These are phyloP conservation scores for Nymphalis urticae DNA, from an alignment of 2,888 invertebrate species.

Conservation along the genomic window DNA sequence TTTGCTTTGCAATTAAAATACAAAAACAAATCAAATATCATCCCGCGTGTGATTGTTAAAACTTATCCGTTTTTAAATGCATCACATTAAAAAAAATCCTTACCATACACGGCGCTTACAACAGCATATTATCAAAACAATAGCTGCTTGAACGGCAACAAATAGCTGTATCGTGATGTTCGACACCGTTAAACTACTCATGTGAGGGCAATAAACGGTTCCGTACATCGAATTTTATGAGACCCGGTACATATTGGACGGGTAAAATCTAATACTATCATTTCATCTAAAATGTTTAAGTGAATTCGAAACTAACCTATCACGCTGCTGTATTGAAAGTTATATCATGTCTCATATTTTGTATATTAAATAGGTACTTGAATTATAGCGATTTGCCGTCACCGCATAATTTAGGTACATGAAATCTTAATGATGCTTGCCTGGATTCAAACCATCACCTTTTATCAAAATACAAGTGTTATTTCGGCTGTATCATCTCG, in stretches of 20 bases:
- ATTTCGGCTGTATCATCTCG: too few relatives aligned
- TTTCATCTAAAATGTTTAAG: too few relatives aligned
- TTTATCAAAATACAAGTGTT: too few relatives aligned
- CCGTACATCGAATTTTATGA: slow-evolving; percentile 41
- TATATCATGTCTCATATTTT: too few relatives aligned
- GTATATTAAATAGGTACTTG: too few relatives aligned
- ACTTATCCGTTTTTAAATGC: not conserved
- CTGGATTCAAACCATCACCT: too few relatives aligned
- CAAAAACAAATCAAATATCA: slow-evolving; percentile 31
- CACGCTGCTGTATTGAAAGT: too few relatives aligned
- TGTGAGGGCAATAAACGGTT: slow-evolving; percentile 49
- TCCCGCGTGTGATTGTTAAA: not conserved
- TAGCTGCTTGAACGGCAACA: slow-evolving; percentile 39
- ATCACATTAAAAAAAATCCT: not conserved
- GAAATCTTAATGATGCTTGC: too few relatives aligned
- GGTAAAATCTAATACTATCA: not conserved
- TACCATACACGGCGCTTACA: not conserved
- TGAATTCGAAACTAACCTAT: too few relatives aligned
- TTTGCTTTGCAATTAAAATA: too few relatives aligned
- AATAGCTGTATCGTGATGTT: slow-evolving; percentile 52
- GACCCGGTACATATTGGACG: not conserved
- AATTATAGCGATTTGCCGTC: too few relatives aligned
- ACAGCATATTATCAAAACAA: slow-evolving; percentile 25
- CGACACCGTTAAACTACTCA: slow-evolving; percentile 55
- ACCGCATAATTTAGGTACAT: too few relatives aligned